Percentiles rank a stretch among this genome's conserved stretches.
Evolutionary conservation across 2,797 vertebrate genomes (phyloP).

Genomic region (Chaenodraco wilsoni): DNA sequence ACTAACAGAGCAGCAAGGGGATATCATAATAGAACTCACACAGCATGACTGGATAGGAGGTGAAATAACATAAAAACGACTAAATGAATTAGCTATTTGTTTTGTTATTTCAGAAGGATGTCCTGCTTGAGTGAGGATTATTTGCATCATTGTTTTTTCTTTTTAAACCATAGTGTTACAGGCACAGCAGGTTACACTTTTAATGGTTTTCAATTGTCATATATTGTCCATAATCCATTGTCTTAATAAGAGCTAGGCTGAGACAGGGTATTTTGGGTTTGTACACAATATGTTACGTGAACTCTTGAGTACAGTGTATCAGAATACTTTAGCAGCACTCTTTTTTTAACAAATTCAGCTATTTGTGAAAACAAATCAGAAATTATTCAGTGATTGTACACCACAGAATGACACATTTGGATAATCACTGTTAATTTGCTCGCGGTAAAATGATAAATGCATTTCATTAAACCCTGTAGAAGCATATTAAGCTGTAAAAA

Average conservation of each 20-base stretch:
- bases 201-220: not conserved
- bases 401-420: constrained; percentile 15
- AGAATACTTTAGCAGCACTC: not conserved
- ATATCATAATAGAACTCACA: not conserved
- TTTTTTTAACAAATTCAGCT: not conserved
- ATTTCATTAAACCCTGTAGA: constrained; percentile 54
- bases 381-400: constrained; percentile 19
- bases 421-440: constrained; percentile 35
- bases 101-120: constrained; percentile 12
- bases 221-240: not conserved
- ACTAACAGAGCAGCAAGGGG: constrained; percentile 5
- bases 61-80: constrained; percentile 7
- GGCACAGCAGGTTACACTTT: not conserved
- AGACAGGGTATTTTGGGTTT: not conserved
- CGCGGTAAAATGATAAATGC: constrained; percentile 47
- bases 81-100: constrained; percentile 16
- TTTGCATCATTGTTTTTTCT: not conserved
- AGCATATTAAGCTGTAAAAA: constrained; percentile 43
- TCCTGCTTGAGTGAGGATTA: not conserved
- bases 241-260: not conserved
- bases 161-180: not conserved
- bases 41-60: not conserved
- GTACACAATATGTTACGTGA: not conserved
- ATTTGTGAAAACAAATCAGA: constrained; percentile 8
- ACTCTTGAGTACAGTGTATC: constrained; percentile 3